Conservation (phyloP, 1,140 invertebrate genomes). For the Archivesica marissinica region DNA sequence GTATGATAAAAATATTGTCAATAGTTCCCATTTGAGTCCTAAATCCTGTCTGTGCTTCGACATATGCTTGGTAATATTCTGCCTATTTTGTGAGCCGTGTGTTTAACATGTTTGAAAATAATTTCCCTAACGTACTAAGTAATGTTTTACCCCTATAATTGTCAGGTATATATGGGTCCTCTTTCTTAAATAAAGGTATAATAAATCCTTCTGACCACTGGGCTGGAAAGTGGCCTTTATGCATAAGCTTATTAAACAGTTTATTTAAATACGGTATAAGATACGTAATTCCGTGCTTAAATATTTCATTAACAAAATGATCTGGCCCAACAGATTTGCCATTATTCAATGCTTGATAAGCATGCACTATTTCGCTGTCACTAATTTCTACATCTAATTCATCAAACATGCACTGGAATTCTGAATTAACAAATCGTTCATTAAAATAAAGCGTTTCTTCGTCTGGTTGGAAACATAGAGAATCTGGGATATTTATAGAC, state of each 20-base stretch:
- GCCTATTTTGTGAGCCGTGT: background rate
- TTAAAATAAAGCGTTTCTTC: slow-evolving; percentile 8
- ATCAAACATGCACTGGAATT: slow-evolving; percentile 11
- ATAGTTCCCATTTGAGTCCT: slow-evolving; percentile 19
- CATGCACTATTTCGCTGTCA: background rate
- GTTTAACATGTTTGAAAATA: slow-evolving; percentile 17
- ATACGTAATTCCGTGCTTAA: background rate
- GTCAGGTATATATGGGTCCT: background rate
- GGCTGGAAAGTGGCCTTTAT: slow-evolving; percentile 9
- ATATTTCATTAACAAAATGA: slow-evolving; percentile 8
- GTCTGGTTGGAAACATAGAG: background rate
- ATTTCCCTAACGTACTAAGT: slow-evolving; percentile 22
- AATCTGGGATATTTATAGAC: background rate
- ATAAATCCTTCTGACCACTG: slow-evolving; percentile 33
- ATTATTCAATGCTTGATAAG: background rate
- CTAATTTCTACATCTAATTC: background rate
- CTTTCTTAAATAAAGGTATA: slow-evolving; percentile 41
- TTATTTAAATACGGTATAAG: background rate
- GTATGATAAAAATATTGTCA: slow-evolving; percentile 36
- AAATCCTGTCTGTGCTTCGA: slow-evolving; percentile 39
- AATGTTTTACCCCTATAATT: slow-evolving; percentile 30
- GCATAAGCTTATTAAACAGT: slow-evolving; percentile 45
- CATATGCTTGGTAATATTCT: slow-evolving; percentile 4
- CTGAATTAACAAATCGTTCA: background rate
- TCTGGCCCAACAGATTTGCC: slow-evolving; percentile 5